Conservation (phyloP, 2,797 vertebrate species). For the Anolis apletophallus region DNA sequence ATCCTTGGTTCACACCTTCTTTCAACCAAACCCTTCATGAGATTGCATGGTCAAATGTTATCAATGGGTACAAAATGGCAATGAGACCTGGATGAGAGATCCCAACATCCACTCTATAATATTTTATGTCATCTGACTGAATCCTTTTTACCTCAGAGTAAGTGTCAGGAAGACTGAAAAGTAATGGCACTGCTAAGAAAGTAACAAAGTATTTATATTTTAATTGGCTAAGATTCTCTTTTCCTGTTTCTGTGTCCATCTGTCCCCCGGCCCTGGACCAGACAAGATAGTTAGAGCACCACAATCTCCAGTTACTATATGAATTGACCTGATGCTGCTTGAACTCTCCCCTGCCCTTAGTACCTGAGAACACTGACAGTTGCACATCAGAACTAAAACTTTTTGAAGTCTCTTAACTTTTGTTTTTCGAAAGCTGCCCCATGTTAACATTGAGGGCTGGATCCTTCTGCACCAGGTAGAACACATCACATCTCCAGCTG, state of each 20-base stretch:
- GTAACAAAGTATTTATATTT: slow-evolving; percentile 6
- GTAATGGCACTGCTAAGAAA: not conserved
- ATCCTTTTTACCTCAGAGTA: not conserved
- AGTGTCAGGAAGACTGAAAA: not conserved
- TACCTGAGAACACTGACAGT: slow-evolving; percentile 20
- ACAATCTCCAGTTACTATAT: slow-evolving; percentile 2
- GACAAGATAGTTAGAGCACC: slow-evolving; percentile 10
- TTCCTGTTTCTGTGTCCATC: not conserved
- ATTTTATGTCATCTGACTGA: not conserved
- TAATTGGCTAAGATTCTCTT: not conserved
- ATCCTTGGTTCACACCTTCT: not conserved
- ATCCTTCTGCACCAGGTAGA: not conserved
- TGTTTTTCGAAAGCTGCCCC: not conserved
- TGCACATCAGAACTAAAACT: not conserved
- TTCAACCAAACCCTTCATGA: not conserved
- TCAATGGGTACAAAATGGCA: not conserved
- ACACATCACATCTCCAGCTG: not conserved
- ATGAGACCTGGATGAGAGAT: not conserved
- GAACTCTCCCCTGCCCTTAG: not conserved
- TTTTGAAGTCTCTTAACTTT: not conserved
- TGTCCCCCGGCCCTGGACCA: accelerated
- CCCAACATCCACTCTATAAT: not conserved
- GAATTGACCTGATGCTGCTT: not conserved
- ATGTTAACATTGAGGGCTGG: not conserved
- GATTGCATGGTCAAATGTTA: not conserved